Evolutionary conservation across 2,888 invertebrate species (phyloP).

Genomic region (Protula sp.): DNA sequence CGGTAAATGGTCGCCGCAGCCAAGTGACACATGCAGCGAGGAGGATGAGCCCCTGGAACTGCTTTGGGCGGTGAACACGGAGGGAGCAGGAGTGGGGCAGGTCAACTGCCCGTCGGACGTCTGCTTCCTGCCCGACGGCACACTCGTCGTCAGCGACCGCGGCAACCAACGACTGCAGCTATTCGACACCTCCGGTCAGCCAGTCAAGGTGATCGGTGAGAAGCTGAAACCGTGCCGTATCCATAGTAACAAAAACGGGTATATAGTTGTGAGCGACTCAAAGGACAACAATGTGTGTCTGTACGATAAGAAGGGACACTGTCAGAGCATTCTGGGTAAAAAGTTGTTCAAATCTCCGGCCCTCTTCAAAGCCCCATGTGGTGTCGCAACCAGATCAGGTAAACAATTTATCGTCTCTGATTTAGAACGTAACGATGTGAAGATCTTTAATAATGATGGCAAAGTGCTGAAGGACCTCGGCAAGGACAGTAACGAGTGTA

Average conservation of each 20-base stretch:
- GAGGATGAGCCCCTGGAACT: neutral
- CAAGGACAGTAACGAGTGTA: too few relatives aligned
- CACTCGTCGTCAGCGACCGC: slow-evolving; percentile 37
- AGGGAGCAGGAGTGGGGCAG: slow-evolving; percentile 6
- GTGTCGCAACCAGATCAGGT: slow-evolving; percentile 33
- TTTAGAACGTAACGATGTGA: slow-evolving; percentile 31
- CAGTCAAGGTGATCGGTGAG: slow-evolving; percentile 21
- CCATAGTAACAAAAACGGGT: slow-evolving; percentile 31
- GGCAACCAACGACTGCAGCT: slow-evolving; percentile 41
- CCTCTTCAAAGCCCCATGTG: slow-evolving; percentile 40
- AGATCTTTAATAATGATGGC: slow-evolving; percentile 29
- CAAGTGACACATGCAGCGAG: neutral
- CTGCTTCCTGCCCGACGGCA: slow-evolving; percentile 26
- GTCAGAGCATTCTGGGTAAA: slow-evolving; percentile 14
- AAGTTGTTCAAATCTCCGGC: slow-evolving; percentile 23
- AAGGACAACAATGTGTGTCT: slow-evolving; percentile 37
- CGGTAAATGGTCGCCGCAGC: neutral
- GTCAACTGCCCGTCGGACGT: slow-evolving; percentile 40
- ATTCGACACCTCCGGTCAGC: slow-evolving; percentile 20
- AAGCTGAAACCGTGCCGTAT: slow-evolving; percentile 37
- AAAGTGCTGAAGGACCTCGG: slow-evolving; percentile 27
- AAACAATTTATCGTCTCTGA: slow-evolving; percentile 42
- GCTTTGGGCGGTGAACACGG: slow-evolving; percentile 9
- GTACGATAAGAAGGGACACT: slow-evolving; percentile 28
- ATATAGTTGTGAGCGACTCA: slow-evolving; percentile 41